These are phyloP conservation scores for Pelmatolapia mariae DNA, from an alignment of 2,113 vertebrate species.

Conservation along the genomic window DNA sequence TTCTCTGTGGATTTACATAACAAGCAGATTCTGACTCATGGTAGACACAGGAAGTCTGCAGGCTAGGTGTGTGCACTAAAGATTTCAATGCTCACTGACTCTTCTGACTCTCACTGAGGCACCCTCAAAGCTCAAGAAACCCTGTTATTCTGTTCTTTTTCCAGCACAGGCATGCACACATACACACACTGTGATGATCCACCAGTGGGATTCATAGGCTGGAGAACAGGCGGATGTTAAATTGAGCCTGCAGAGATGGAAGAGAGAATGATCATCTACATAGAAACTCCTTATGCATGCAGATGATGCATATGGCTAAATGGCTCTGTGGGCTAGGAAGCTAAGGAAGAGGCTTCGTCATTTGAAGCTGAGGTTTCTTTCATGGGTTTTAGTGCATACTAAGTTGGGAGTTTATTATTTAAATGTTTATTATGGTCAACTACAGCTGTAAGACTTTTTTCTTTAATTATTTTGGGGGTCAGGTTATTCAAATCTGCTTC, in stretches of 20 bases:
- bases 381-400: not conserved
- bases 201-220: conserved; percentile 5
- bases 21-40: conserved; percentile 26
- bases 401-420: not conserved
- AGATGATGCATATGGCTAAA: not conserved
- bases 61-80: not conserved
- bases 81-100: not conserved
- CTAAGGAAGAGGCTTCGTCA: not conserved
- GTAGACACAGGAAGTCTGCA: conserved; percentile 33
- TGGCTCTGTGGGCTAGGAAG: not conserved
- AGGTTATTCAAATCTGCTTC: not conserved
- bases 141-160: not conserved
- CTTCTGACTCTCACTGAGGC: not conserved
- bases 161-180: not conserved
- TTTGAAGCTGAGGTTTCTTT: not conserved
- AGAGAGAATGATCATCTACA: not conserved
- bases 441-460: not conserved
- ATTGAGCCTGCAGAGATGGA: not conserved
- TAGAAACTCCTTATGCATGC: not conserved
- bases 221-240: conserved; percentile 10
- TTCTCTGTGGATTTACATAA: conserved; percentile 8
- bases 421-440: not conserved
- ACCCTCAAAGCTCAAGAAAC: not conserved
- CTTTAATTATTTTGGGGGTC: fast-evolving
- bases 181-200: not conserved